Conservation (phyloP, 2,113 vertebrate species). For the Dolichallabes microphthalmus region DNA sequence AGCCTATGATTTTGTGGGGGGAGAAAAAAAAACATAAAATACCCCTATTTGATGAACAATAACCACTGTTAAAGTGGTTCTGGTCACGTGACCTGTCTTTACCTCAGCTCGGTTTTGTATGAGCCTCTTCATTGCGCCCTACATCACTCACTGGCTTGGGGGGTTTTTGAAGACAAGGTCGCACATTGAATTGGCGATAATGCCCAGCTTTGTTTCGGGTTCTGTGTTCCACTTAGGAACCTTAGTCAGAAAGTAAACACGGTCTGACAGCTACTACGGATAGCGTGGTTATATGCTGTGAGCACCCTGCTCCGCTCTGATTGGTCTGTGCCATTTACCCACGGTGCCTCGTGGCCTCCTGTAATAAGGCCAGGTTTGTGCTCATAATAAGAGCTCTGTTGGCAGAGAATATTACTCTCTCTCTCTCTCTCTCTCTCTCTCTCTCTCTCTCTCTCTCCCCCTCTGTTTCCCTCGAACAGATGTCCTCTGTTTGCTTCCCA, state of each 20-base stretch:
- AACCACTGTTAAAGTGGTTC: not conserved
- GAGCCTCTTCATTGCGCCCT: conserved; percentile 3
- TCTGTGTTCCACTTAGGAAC: conserved; percentile 4
- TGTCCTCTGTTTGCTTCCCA: conserved; percentile 48
- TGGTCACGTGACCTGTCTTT: not conserved
- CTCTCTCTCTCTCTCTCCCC: conserved; percentile 6
- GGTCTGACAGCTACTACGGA: conserved; percentile 20
- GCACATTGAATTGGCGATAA: not conserved
- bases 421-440: conserved; percentile 32
- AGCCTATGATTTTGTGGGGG: not conserved
- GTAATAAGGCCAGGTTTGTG: conserved; percentile 66
- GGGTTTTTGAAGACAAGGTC: conserved; percentile 9
- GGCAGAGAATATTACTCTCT: conserved; percentile 48
- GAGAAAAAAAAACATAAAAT: not conserved
- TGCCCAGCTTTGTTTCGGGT: conserved; percentile 16
- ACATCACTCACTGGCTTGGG: not conserved
- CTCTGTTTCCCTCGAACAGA: conserved; percentile 38
- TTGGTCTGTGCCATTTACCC: conserved; percentile 33
- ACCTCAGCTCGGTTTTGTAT: not conserved
- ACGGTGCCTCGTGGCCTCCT: conserved; percentile 48
- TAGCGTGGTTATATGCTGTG: conserved; percentile 17
- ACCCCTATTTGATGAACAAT: not conserved
- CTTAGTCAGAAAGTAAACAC: conserved; percentile 26
- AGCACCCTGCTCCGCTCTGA: conserved; percentile 34
- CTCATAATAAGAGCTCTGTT: conserved; percentile 71